Percentiles rank a stretch among this genome's conserved stretches.
These are phyloP conservation scores for Listrodromus nycthemerus DNA, from an alignment of 2,888 invertebrate genomes.

Conservation along the genomic window DNA sequence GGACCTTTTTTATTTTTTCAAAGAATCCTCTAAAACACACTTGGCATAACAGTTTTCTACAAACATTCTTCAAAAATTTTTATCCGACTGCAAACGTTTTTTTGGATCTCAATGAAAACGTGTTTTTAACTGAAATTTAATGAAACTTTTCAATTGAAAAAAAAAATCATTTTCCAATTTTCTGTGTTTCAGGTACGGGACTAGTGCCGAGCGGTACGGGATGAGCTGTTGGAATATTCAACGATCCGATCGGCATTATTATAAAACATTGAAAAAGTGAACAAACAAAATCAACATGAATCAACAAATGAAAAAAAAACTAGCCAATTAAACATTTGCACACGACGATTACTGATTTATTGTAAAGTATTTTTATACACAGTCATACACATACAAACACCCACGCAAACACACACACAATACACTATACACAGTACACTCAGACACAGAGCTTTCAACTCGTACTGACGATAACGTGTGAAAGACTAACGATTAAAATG, in stretches of 20 bases:
- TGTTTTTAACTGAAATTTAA: too few relatives aligned
- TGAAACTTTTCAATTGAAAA: too few relatives aligned
- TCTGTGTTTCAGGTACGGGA: constrained; percentile 78
- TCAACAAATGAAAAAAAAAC: constrained; percentile 35
- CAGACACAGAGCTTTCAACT: not conserved
- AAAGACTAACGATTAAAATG: not conserved
- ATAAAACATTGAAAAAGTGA: constrained; percentile 2
- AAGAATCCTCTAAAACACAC: not conserved
- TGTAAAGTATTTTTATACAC: constrained; percentile 65
- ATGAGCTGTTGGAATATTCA: constrained; percentile 29
- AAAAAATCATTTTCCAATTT: constrained; percentile 48
- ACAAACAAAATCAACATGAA: constrained; percentile 26
- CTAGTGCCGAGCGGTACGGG: constrained; percentile 78
- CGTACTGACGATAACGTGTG: constrained; percentile 22
- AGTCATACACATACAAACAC: constrained; percentile 24
- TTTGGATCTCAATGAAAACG: not conserved
- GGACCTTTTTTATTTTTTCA: not conserved
- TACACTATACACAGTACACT: constrained; percentile 8
- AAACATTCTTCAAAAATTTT: not conserved
- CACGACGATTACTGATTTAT: constrained; percentile 58
- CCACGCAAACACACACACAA: constrained; percentile 3
- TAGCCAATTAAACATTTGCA: constrained; percentile 63
- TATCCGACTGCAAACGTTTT: too few relatives aligned
- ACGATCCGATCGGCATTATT: constrained; percentile 24
- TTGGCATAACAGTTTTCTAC: not conserved